Base-by-base conservation (phyloP, 2,113 vertebrate genomes). In the Boulengeromyrus knoepffleri region DNA sequence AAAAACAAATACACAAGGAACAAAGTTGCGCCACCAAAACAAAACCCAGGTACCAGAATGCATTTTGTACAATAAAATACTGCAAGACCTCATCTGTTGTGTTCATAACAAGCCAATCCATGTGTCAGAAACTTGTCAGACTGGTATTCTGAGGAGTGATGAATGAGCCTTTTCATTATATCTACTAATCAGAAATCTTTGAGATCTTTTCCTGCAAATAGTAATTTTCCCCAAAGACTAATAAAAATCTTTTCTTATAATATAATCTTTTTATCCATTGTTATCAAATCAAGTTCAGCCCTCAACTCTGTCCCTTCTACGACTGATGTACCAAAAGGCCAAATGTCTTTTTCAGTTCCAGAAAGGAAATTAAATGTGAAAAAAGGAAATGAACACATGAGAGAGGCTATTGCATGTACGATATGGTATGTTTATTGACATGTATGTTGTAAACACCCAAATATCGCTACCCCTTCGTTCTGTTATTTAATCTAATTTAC, bases 1-100 rank as follows among this genome's bases (percentile, higher is more conserved):
- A 93, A 90, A 84, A 58, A 92, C 24, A 49, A 15, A 56, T 3
- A 74, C 56, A 92, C 15, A 92, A 36, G 70, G 36, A 52, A 83
- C 27, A 88, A 27, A 88, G 31, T 42, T 8, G 24, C 12, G 24
- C 42, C 85, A 53, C n/a, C 47, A 87, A 31, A 5, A 52, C 56
- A 62, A 24, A 88, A 10, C 39, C 31, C 50, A 56, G n/a, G 85
- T 87, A 13, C 27, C 17, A 27, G 13, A 36, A 80, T 89, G 27
- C 8, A 77, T 89, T 89, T 89, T 4, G 31, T 19, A 39, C 15
- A 52, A 49, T 77, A 52, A 31, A 88, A 70, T 7, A 31, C 8
- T 17, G 27, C 62, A 89, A 49, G 31, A 50, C 17, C 88, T 27
- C n/a, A 27, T 46, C 62, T 42, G 31, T 42, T 70, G 58, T 85